Evolutionary conservation across 1,140 invertebrate genomes (phyloP).

Genomic region (Halictus rubicundus): DNA sequence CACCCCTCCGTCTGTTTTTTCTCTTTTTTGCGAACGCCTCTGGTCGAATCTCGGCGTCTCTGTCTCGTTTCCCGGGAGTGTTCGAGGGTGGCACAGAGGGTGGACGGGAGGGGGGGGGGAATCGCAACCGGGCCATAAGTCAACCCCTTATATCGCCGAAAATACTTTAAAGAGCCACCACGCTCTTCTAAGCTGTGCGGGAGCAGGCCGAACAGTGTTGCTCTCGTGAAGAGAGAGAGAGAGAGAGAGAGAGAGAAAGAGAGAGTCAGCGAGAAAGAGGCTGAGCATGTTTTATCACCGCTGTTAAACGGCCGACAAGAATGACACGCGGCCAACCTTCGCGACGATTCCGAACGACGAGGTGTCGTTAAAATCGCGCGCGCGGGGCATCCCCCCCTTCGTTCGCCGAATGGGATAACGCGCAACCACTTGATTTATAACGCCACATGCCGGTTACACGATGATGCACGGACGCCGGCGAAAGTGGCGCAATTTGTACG

Average conservation of each 20-base stretch:
- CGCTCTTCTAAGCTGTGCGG: slow-evolving; percentile 48
- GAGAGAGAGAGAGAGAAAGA: not conserved
- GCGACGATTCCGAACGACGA: slow-evolving; percentile 27
- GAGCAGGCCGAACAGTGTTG: not conserved
- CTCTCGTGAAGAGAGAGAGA: not conserved
- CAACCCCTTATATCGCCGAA: slow-evolving; percentile 78
- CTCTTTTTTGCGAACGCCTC: not conserved
- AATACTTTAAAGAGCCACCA: slow-evolving; percentile 80
- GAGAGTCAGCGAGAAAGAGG: not conserved
- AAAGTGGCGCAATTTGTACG: slow-evolving; percentile 5
- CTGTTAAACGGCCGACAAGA: slow-evolving; percentile 66
- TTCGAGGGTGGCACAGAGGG: not conserved
- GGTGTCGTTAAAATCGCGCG: slow-evolving; percentile 66
- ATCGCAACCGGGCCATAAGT: slow-evolving; percentile 76
- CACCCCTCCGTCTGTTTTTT: not conserved
- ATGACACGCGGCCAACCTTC: slow-evolving; percentile 44
- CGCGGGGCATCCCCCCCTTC: not conserved
- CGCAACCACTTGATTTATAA: slow-evolving; percentile 40
- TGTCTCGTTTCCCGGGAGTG: slow-evolving; percentile 37
- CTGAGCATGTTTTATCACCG: slow-evolving; percentile 70
- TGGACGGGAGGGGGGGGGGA: slow-evolving; percentile 32
- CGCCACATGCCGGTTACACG: not conserved
- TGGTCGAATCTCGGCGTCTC: slow-evolving; percentile 18
- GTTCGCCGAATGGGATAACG: slow-evolving; percentile 26
- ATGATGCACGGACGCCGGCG: not conserved